Conservation (phyloP, 2,888 invertebrate genomes). For the Pocota personata region DNA sequence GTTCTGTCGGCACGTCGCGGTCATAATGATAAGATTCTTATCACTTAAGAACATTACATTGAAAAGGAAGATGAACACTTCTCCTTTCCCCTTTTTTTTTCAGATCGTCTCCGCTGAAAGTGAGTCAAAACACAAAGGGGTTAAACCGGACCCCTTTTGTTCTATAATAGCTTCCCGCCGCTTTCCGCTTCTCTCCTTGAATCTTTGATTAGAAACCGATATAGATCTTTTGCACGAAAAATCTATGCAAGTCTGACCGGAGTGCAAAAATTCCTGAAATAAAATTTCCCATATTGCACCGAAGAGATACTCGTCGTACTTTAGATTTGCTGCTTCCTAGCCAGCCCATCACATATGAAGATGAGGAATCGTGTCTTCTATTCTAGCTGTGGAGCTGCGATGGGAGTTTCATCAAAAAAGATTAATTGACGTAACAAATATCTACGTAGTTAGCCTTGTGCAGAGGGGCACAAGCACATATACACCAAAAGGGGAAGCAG, state of each 20-base stretch:
- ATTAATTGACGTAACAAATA: slow-evolving; percentile 73
- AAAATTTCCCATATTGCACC: slow-evolving; percentile 64
- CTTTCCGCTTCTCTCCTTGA: background rate
- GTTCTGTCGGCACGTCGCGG: slow-evolving; percentile 71
- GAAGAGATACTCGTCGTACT: background rate
- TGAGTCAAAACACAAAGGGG: slow-evolving; percentile 42
- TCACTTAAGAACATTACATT: slow-evolving; percentile 54
- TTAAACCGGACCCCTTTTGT: slow-evolving; percentile 53
- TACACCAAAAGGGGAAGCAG: background rate
- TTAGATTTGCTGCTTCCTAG: background rate
- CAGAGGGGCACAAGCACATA: background rate
- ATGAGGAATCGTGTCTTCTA: slow-evolving; percentile 50
- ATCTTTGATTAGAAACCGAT: slow-evolving; percentile 58
- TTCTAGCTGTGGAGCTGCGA: slow-evolving; percentile 15
- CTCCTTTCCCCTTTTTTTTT: background rate
- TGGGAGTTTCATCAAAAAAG: slow-evolving; percentile 70
- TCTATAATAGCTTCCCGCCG: slow-evolving; percentile 9
- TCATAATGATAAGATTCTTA: slow-evolving; percentile 74
- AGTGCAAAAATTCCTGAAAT: slow-evolving; percentile 43
- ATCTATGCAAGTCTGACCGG: slow-evolving; percentile 35
- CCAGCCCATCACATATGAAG: slow-evolving; percentile 23
- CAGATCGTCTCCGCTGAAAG: slow-evolving; percentile 29
- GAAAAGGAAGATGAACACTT: slow-evolving; percentile 40
- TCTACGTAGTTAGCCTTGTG: slow-evolving; percentile 39
- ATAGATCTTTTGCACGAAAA: slow-evolving; percentile 71